These are phyloP conservation scores for Drosophila robusta DNA, from an alignment of 2,888 invertebrate species.

Conservation along the genomic window DNA sequence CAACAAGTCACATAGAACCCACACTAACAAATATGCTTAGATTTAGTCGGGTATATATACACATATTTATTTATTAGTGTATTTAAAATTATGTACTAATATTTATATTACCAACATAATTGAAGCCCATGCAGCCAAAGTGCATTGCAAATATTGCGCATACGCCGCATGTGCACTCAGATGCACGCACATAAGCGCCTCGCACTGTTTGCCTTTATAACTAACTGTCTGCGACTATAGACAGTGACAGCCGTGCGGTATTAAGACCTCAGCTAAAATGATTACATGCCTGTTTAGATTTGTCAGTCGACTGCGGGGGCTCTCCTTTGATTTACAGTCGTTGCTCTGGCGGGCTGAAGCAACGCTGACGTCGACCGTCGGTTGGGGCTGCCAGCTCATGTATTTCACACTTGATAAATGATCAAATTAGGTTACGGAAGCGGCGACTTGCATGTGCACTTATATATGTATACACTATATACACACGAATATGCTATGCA, in stretches of 20 bases:
- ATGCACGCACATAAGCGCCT: slow-evolving; percentile 15
- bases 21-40: neutral
- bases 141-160: slow-evolving; percentile 49
- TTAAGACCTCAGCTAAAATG: slow-evolving; percentile 74
- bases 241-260: slow-evolving; percentile 60
- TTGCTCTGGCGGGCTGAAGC: slow-evolving; percentile 14
- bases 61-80: too few relatives aligned
- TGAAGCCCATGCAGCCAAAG: neutral
- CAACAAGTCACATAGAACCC: neutral
- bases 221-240: slow-evolving; percentile 59
- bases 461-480: slow-evolving; percentile 1
- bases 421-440: slow-evolving; percentile 72
- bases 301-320: slow-evolving; percentile 58
- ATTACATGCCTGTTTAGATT: slow-evolving; percentile 79
- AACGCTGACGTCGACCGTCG: slow-evolving; percentile 6
- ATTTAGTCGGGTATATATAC: neutral
- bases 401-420: slow-evolving; percentile 78
- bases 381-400: slow-evolving; percentile 60
- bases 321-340: slow-evolving; percentile 54
- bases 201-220: slow-evolving; percentile 45
- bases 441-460: slow-evolving; percentile 52
- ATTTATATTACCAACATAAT: neutral
- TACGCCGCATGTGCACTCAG: slow-evolving; percentile 35
- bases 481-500: neutral
- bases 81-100: neutral